Evolutionary conservation across 2,797 vertebrate genomes (phyloP), one percentile per base, ranked within the genome.

Genomic region (Epinephelus coioides): DNA sequence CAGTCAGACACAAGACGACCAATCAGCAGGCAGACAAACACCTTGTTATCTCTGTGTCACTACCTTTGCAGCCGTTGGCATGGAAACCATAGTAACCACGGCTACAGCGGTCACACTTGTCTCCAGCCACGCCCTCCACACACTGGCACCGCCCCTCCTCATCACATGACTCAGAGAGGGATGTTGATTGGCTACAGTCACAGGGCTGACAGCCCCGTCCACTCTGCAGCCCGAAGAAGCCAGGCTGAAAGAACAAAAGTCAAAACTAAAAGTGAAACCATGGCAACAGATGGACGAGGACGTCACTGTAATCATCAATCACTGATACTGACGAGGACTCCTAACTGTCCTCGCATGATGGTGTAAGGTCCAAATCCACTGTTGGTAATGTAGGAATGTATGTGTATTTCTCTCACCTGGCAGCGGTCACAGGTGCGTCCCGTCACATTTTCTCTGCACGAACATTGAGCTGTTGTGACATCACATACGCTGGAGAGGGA

Each of bases 351-450:
- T 40, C 40, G 0, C 40, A 40, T 10, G 9, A 2, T 3, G 9
- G 9, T 10, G 40, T 40, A 10, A 10, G 9, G 11, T 40, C 40
- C 2, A 12, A 10, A 13, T 47, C 15, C 46, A 2, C 38, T 43
- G 38, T 21, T 15, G 38, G 19, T 9, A 0, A 6, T 62, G 11
- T 50, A 44, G 10, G 40, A 23, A 23, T 19, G 12, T 34, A 12
- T 50, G 27, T 59, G n/a, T 25, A 13, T 44, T 27, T 49, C 47
- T 65, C 40, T 81, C 69, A 99, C 98, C 97, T 94, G 84, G 82
- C 98, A 99, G 49, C 77, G 95, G 85, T 97, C 94, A 89, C 98
- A 99, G 70, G 70, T 94, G 54, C 88, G 94, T 83, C 97, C 97
- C 0, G 88, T 85, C 64, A 97, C 96, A 0, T 96, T 94, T 23